Percentiles rank a stretch among this genome's conserved stretches.
phyloP scores from a whole-genome alignment of 2,888 invertebrate genomes.

The Dimorphilus gyrociliatus region DNA sequence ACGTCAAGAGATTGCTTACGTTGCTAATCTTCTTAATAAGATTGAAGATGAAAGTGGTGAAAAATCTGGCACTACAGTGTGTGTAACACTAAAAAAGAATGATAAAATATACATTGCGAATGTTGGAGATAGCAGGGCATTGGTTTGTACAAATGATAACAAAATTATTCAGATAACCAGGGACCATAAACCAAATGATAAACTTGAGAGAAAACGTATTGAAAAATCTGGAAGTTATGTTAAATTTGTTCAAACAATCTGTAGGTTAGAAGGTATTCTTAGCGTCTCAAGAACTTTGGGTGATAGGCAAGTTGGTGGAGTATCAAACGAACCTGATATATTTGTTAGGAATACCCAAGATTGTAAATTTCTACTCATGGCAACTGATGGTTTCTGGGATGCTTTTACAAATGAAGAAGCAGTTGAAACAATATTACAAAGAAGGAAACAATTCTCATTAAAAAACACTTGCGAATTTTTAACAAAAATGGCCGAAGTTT shows the following conservation, averaged over 20 bases:
- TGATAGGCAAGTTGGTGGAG: conserved; percentile 40
- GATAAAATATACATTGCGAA: conserved; percentile 74
- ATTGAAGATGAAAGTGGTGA: no score
- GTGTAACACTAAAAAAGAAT: conserved; percentile 69
- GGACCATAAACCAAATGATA: conserved; percentile 93
- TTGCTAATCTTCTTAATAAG: no score
- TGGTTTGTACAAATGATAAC: conserved; percentile 77
- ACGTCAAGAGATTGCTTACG: no score
- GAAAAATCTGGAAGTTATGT: conserved; percentile 88
- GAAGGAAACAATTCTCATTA: conserved; percentile 71
- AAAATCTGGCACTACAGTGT: conserved; percentile 75
- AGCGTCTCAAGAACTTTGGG: conserved; percentile 81
- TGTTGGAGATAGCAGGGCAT: conserved; percentile 88
- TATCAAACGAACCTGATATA: conserved; percentile 57
- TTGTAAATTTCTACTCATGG: conserved; percentile 74
- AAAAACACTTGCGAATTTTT: no score
- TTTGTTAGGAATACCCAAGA: conserved; percentile 68
- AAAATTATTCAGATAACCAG: conserved; percentile 78
- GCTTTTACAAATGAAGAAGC: conserved; percentile 89
- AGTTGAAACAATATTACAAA: conserved; percentile 65
- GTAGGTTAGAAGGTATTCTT: conserved; percentile 84
- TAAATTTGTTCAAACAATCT: conserved; percentile 83
- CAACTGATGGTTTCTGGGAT: conserved; percentile 92
- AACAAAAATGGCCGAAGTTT: conserved; percentile 70
- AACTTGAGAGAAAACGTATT: conserved; percentile 78